phyloP scores from a whole-genome alignment of 1,140 invertebrate genomes.

The Drosophila serrata region DNA sequence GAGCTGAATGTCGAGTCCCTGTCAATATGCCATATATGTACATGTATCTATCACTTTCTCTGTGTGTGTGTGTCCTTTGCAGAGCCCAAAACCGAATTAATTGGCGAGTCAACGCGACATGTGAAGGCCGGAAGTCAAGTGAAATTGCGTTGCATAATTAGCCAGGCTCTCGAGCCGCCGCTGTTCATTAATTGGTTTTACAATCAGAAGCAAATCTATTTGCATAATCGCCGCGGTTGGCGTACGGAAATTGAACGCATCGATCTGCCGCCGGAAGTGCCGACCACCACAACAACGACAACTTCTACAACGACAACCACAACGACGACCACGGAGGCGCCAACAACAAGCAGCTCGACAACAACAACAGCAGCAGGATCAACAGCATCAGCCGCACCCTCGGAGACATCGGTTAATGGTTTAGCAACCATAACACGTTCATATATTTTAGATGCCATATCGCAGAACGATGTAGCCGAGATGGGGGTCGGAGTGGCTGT shows the following conservation, averaged over 20 bases:
- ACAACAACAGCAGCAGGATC: conserved; percentile 32
- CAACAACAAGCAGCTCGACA: conserved; percentile 13
- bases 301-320: conserved; percentile 33
- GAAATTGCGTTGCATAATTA: conserved; percentile 88
- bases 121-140: conserved; percentile 88
- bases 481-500: conserved; percentile 22
- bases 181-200: conserved; percentile 89
- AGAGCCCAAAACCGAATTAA: conserved; percentile 88
- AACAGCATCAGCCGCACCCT: conserved; percentile 26
- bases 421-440: conserved; percentile 69
- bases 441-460: conserved; percentile 76
- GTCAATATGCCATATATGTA: conserved; percentile 1
- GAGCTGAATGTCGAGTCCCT: conserved; percentile 8
- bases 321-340: conserved; percentile 1
- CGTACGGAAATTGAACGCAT: conserved; percentile 85
- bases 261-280: conserved; percentile 75
- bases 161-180: conserved; percentile 87
- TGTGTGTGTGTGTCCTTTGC: conserved; percentile 30
- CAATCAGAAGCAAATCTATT: conserved; percentile 86
- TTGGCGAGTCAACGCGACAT: conserved; percentile 87
- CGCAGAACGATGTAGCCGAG: conserved; percentile 57
- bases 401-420: conserved; percentile 49
- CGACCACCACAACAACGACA: conserved; percentile 62
- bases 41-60: conserved; percentile 27
- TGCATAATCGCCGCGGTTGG: conserved; percentile 84